Conservation (phyloP, 2,888 invertebrate genomes). For the Drosophila conformis region DNA sequence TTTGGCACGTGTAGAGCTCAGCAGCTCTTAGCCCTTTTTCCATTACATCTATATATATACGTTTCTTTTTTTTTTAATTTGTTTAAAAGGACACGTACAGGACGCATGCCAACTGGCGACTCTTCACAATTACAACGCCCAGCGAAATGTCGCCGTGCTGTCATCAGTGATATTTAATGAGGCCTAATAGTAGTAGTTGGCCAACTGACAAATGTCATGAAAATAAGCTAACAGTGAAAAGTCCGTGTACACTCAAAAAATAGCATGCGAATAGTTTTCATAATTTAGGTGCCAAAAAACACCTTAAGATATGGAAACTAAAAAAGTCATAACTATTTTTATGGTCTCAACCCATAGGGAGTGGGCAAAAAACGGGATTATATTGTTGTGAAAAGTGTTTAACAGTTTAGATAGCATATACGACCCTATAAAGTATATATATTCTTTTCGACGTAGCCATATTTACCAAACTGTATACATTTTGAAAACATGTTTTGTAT, state of each 20-base stretch:
- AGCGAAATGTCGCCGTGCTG: slow-evolving; percentile 56
- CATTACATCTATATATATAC: neutral
- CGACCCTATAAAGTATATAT: neutral
- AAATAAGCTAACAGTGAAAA: slow-evolving; percentile 10
- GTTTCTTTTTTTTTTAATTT: slow-evolving; percentile 56
- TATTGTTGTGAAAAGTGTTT: neutral
- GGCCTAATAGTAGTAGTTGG: slow-evolving; percentile 54
- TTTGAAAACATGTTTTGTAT: neutral
- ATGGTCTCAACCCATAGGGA: neutral
- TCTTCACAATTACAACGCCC: slow-evolving; percentile 63
- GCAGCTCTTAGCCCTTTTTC: neutral
- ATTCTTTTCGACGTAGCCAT: neutral
- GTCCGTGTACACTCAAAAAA: neutral
- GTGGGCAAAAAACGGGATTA: neutral
- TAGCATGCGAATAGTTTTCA: no score
- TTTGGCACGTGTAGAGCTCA: slow-evolving; percentile 49
- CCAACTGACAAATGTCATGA: slow-evolving; percentile 37
- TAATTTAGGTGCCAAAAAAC: neutral
- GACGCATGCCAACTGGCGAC: slow-evolving; percentile 42
- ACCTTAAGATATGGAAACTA: neutral
- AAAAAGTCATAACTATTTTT: neutral
- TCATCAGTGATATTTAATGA: slow-evolving; percentile 57
- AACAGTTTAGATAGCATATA: neutral
- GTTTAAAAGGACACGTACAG: slow-evolving; percentile 66
- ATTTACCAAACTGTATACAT: neutral